These are phyloP conservation scores for Solenopsis invicta DNA, from an alignment of 1,140 invertebrate genomes.

Conservation along the genomic window DNA sequence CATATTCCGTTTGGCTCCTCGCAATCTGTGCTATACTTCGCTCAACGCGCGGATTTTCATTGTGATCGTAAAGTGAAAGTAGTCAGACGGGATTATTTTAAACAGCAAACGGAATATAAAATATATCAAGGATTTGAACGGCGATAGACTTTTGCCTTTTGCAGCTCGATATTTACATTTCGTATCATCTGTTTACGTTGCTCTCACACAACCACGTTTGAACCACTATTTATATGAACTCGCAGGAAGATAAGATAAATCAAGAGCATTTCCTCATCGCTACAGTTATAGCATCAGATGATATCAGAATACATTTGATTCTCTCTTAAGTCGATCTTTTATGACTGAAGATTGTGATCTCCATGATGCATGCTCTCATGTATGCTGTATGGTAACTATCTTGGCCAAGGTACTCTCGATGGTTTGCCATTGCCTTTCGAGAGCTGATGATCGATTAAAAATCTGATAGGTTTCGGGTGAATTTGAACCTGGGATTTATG, in stretches of 20 bases:
- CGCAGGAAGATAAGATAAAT: slow-evolving; percentile 23
- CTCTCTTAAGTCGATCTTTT: too few species aligned
- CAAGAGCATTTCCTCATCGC: background rate
- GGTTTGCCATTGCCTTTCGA: too few species aligned
- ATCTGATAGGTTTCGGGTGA: too few species aligned
- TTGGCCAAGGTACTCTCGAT: too few species aligned
- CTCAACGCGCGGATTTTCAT: slow-evolving; percentile 61
- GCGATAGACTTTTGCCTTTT: background rate
- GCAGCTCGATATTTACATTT: background rate
- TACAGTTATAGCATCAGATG: background rate
- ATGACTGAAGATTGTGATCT: too few species aligned
- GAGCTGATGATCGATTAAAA: too few species aligned
- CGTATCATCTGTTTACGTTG: background rate
- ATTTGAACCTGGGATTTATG: too few species aligned
- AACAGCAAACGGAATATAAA: slow-evolving; percentile 42
- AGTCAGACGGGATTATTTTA: slow-evolving; percentile 54
- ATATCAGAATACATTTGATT: background rate
- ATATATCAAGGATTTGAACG: slow-evolving; percentile 33
- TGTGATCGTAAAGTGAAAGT: slow-evolving; percentile 58
- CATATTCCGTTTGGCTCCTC: slow-evolving; percentile 7
- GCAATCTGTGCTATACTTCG: background rate
- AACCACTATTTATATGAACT: slow-evolving; percentile 4
- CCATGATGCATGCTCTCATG: too few species aligned
- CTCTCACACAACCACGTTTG: background rate
- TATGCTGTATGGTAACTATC: too few species aligned